Evolutionary conservation across 2,888 invertebrate species (phyloP).

Genomic region (Augiades crinisus): DNA sequence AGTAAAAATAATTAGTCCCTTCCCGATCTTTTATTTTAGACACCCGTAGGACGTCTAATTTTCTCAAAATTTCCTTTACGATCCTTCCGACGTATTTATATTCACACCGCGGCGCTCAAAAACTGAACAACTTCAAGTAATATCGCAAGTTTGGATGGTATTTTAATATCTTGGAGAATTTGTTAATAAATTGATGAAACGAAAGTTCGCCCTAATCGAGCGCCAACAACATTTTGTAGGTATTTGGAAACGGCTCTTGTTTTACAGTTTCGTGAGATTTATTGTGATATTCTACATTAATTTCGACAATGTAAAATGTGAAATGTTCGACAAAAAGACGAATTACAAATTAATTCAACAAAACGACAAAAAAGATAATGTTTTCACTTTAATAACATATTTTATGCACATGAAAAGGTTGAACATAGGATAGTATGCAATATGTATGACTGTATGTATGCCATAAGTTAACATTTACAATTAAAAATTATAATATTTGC

Average conservation of each 20-base stretch:
- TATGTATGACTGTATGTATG: too few relatives aligned
- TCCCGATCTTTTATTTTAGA: background rate
- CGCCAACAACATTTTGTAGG: background rate
- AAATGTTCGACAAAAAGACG: too few relatives aligned
- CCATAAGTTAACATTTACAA: too few relatives aligned
- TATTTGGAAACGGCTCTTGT: background rate
- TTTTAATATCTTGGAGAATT: slow-evolving; percentile 40
- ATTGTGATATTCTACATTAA: too few relatives aligned
- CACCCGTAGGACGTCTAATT: background rate
- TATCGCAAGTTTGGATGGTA: slow-evolving; percentile 39
- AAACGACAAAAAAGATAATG: too few relatives aligned
- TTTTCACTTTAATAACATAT: too few relatives aligned
- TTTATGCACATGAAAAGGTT: too few relatives aligned
- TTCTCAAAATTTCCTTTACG: slow-evolving; percentile 7
- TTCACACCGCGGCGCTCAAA: slow-evolving; percentile 19
- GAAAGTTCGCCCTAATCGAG: slow-evolving; percentile 23
- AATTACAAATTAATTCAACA: too few relatives aligned
- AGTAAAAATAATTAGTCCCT: too few relatives aligned
- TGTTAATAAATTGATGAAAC: slow-evolving; percentile 38
- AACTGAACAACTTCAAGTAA: slow-evolving; percentile 33
- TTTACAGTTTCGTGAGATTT: background rate
- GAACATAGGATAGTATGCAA: too few relatives aligned
- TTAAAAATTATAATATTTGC: too few relatives aligned
- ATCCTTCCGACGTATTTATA: slow-evolving; percentile 18
- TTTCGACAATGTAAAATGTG: too few relatives aligned